Evolutionary conservation across 2,797 vertebrate species (phyloP), one percentile per base, ranked within the genome.

Genomic region (Brotogeris chrysoptera): DNA sequence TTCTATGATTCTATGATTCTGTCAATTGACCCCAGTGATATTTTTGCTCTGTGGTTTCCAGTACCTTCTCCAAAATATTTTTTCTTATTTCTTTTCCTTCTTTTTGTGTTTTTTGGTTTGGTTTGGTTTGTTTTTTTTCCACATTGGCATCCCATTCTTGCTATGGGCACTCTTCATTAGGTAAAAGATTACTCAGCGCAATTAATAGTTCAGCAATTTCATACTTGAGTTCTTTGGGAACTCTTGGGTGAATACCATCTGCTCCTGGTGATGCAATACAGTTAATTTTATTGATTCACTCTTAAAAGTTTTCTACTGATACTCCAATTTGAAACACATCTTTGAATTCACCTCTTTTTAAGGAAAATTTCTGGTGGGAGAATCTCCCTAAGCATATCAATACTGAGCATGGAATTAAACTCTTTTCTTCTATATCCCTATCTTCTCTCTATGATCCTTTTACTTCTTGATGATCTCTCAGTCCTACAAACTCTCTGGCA

Each of bases 391-490:
- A 65, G 30, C 1, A 15, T 36, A 64, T 18, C 57, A 83, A 47
- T 65, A 68, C 6, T 71, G 38, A 89, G 52, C 36, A 38, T 47
- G 17, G 25, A 44, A 23, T 52, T 64, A 8, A 30, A 63, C 50
- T 59, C 10, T 27, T 16, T 85, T 70, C 63, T 59, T 13, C 7
- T 34, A 2, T 14, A 83, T 4, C 8, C 2, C 2, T 49, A 2
- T 68, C 24, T 65, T 64, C 30, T 88, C 21, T 72, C 16, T 57
- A 47, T 68, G 59, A 80, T 49, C 34, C 64, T 93, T 76, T 80
- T n/a, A 52, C 16, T 87, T 91, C 85, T 91, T 90, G 65, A 86
- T 91, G 69, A 91, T 95, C 53, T 87, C 34, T 86, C 61, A 93
- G 32, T 64, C 41, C n/a, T 86, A 53, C 63, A 93, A 91, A 80